phyloP scores from a whole-genome alignment of 2,888 invertebrate species.

The Electrophaes corylata region DNA sequence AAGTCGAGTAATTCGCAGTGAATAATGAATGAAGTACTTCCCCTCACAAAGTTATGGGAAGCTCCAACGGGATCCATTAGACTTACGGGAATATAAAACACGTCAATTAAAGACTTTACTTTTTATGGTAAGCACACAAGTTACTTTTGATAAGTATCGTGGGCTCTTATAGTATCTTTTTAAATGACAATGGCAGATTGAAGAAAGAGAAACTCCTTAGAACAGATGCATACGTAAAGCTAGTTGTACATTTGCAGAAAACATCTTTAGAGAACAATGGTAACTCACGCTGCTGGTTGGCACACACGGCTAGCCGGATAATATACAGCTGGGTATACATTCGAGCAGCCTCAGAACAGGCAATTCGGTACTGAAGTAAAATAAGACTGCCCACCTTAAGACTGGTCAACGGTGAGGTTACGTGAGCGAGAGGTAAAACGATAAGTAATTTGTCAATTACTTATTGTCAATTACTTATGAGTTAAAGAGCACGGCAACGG shows the following conservation, averaged over 20 bases:
- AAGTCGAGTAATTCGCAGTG: constrained; percentile 71
- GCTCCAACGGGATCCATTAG: constrained; percentile 50
- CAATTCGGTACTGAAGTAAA: too few species aligned
- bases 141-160: constrained; percentile 22
- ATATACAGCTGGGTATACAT: too few species aligned
- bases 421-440: too few species aligned
- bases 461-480: too few species aligned
- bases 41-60: constrained; percentile 52
- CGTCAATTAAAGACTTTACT: constrained; percentile 55
- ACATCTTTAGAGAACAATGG: background rate
- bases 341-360: too few species aligned
- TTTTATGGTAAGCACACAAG: constrained; percentile 20
- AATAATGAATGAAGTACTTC: constrained; percentile 76
- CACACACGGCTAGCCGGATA: too few species aligned
- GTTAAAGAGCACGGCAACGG: too few species aligned
- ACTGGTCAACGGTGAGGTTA: too few species aligned
- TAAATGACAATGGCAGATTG: constrained; percentile 17
- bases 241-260: background rate
- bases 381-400: too few species aligned
- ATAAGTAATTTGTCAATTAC: too few species aligned
- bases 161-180: constrained; percentile 8
- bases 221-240: constrained; percentile 3
- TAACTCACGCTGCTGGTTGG: background rate
- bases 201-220: constrained; percentile 11
- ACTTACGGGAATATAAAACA: constrained; percentile 55